Evolutionary conservation across 2,797 vertebrate genomes (phyloP), one percentile per base, ranked within the genome.

Genomic region (Orestias chungarensis): DNA sequence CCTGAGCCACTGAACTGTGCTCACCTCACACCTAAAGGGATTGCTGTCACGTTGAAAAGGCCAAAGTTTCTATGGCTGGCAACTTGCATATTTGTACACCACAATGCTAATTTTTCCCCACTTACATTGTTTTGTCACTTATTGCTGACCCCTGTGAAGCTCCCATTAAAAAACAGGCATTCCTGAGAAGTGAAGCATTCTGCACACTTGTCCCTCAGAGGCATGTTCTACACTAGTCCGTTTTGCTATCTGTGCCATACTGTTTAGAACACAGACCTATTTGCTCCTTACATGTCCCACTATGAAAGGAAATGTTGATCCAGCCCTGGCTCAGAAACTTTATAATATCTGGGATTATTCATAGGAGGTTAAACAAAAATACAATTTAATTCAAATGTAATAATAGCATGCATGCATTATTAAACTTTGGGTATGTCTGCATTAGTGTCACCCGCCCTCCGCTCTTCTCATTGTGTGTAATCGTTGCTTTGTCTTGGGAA

Each of bases 21-120:
- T 90, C 62, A 82, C 85, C 89, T 86, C 91, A 78, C 87, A 90
- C 88, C 89, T 93, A 92, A 93, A 91, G 91, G 93, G 92, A 91
- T 93, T 93, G 87, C 90, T 93, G 92, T 92, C 90, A 93, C 74
- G 15, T 68, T 92, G 91, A 91, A 93, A 91, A 91, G 91, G 87
- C 86, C 88, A 76, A 78, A 81, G 85, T 88, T 77, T 91, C 90
- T 87, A 94, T 92, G 93, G 91, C 93, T 94, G 93, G 93, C 93
- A 94, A 93, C 92, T 89, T 89, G 89, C 69, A 82, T 93, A 91
- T 93, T 93, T 94, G 86, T 89, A 90, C 84, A 61, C 75, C 6
- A 61, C 77, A 52, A 91, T 90, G 90, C 91, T 90, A 93, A 92
- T 90, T 89, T 93, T 90, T 92, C 88, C 91, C 86, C 82, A 82